Conservation (phyloP, 1,140 invertebrate genomes). For the Thaumetopoea pityocampa region DNA sequence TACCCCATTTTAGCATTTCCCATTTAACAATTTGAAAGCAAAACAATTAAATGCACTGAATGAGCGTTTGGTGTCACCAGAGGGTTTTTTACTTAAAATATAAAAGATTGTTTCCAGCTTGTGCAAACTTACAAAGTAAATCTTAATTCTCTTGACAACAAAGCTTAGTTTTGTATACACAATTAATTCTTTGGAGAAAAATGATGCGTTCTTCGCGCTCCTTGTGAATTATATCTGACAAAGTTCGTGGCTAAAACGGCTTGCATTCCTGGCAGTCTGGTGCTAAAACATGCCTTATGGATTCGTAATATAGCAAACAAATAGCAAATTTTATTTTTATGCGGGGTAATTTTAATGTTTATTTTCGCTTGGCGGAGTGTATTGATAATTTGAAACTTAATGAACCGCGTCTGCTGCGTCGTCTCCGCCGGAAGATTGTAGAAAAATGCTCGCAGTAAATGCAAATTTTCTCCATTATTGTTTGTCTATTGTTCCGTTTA, state of each 20-base stretch:
- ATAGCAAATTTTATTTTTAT: conserved; percentile 6
- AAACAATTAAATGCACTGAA: conserved; percentile 63
- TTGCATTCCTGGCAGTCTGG: conserved; percentile 27
- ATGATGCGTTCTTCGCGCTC: conserved; percentile 41
- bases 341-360: conserved; percentile 35
- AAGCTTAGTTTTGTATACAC: conserved; percentile 12
- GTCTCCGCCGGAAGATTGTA: conserved; percentile 56
- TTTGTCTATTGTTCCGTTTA: conserved; percentile 65
- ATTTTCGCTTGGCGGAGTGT: conserved; percentile 55
- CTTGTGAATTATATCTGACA: conserved; percentile 57
- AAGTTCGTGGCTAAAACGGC: conserved; percentile 41
- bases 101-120: conserved; percentile 30
- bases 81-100: conserved; percentile 51
- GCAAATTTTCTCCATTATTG: conserved; percentile 67
- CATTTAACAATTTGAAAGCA: conserved; percentile 60
- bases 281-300: conserved; percentile 39
- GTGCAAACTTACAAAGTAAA: conserved; percentile 1
- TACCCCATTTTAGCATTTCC: conserved; percentile 48
- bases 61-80: conserved; percentile 40
- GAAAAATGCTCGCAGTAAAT: conserved; percentile 62
- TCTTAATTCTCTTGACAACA: conserved; percentile 3
- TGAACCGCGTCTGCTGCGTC: conserved; percentile 58
- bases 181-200: conserved; percentile 13
- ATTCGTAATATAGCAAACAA: background rate
- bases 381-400: conserved; percentile 71